Evolutionary conservation across 2,113 vertebrate genomes (phyloP), one percentile per base, ranked within the genome.

Genomic region (Pygoscelis adeliae): DNA sequence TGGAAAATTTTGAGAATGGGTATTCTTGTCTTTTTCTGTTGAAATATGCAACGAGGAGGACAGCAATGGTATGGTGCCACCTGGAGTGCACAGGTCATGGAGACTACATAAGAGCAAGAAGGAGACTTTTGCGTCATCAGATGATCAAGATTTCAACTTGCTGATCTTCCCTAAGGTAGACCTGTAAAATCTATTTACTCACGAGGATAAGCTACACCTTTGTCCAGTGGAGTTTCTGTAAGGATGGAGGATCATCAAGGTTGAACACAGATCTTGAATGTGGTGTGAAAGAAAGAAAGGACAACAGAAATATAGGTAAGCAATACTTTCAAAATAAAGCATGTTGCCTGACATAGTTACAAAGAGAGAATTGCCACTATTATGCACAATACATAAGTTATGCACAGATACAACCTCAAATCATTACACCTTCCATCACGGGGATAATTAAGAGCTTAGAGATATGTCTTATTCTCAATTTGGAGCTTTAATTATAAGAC

Each of bases 401-500:
- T 36, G 42, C 29, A 92, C 12, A 89, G 46, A 86, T 81, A 38
- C 27, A 65, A 70, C 38, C 42, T 59, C 50, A 73, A 65, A 89
- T 79, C 72, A 77, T 92, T 85, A 61, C 59, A 94, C 10, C 44
- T 88, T 79, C 66, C 69, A 38, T 77, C 38, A 71, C 25, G 27
- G n/a, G 46, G 21, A 85, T 89, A 93, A 91, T 91, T 80, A 96
- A 91, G 58, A 77, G 59, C 49, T 90, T 93, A 71, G 86, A 91
- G 34, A 93, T 87, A 85, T 47, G 20, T 56, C 42, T 94, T 93
- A 72, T 91, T 96, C 52, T 94, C 47, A 94, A 55, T 79, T 94
- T 63, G 53, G 34, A 58, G 6, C 47, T 97, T 97, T 93, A 97
- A 93, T 97, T 97, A 83, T 74, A 96, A 89, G 85, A 72, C 36